Percentiles rank a stretch among this genome's conserved stretches.
Conservation (phyloP, 2,797 vertebrate species). For the Ctenosaura bakeri region DNA sequence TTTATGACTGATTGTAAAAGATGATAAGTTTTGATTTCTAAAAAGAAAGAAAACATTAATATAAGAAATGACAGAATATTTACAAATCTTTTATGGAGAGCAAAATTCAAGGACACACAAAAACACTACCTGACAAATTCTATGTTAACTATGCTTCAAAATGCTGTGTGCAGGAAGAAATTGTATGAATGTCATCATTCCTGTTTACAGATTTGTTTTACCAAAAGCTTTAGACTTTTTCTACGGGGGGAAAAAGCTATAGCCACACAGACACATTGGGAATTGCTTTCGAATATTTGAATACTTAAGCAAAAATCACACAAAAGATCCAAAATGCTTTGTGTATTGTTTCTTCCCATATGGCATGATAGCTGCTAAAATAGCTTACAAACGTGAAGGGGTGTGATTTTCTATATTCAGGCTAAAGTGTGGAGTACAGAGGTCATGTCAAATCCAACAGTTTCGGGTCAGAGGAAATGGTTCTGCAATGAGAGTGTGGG, state of each 20-base stretch:
- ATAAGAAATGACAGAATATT: not conserved
- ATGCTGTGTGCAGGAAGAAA: not conserved
- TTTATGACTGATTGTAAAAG: not conserved
- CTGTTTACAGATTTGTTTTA: not conserved
- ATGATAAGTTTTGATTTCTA: not conserved
- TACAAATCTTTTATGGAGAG: slow-evolving; percentile 11
- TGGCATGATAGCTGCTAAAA: slow-evolving; percentile 65
- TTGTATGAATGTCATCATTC: not conserved
- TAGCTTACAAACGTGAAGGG: slow-evolving; percentile 63
- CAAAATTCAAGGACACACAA: not conserved
- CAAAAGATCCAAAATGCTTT: slow-evolving; percentile 56
- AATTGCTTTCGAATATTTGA: slow-evolving; percentile 22
- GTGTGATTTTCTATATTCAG: slow-evolving; percentile 47
- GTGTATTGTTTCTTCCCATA: slow-evolving; percentile 58
- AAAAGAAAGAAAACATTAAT: not conserved
- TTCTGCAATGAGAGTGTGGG: slow-evolving; percentile 74
- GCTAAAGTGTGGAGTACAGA: slow-evolving; percentile 56
- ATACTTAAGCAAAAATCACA: slow-evolving; percentile 13
- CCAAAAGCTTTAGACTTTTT: not conserved
- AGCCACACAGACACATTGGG: not conserved
- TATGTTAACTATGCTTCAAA: not conserved
- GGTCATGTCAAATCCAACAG: slow-evolving; percentile 58
- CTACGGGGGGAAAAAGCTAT: slow-evolving; percentile 9
- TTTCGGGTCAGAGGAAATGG: slow-evolving; percentile 84
- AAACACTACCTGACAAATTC: not conserved